A percentile compares a stretch with the other conserved stretches of the same genome.
Conservation (phyloP, 1,140 invertebrate species). For the Hypsibius dujardini region DNA sequence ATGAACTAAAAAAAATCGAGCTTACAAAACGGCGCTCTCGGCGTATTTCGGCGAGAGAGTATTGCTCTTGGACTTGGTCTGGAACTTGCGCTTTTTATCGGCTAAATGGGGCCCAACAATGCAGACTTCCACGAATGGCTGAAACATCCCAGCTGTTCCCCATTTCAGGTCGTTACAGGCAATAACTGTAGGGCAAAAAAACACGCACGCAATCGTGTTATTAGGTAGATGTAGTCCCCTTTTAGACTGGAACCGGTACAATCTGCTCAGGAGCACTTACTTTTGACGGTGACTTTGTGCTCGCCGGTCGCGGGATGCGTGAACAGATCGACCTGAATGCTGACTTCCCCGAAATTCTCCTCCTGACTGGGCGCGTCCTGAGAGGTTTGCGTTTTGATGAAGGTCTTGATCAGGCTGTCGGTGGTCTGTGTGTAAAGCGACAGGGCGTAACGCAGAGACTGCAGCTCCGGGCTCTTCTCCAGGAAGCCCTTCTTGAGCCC, state of each 20-base stretch:
- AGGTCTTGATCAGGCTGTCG: conserved; percentile 95
- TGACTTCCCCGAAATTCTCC: conserved; percentile 88
- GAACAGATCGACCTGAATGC: conserved; percentile 92
- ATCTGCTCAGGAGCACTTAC: conserved; percentile 45
- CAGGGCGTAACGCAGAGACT: conserved; percentile 87
- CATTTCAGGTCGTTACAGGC: conserved; percentile 96
- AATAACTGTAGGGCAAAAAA: conserved; percentile 52
- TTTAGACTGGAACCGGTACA: too few species aligned
- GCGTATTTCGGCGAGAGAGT: conserved; percentile 98
- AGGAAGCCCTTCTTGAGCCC: conserved; percentile 99
- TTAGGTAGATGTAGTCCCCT: too few species aligned
- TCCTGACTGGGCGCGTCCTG: conserved; percentile 51
- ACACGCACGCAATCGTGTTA: too few species aligned
- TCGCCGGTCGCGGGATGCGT: conserved; percentile 97
- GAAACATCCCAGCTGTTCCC: conserved; percentile 86
- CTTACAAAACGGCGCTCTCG: conserved; percentile 98
- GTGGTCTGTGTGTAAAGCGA: conserved; percentile 98
- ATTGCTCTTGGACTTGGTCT: conserved; percentile 94
- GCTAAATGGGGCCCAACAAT: conserved; percentile 90
- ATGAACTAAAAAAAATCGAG: too few species aligned
- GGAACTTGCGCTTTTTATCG: conserved; percentile 91
- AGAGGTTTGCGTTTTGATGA: conserved; percentile 82
- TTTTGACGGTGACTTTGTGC: conserved; percentile 98
- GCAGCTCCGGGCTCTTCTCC: conserved; percentile 89
- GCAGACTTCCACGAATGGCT: conserved; percentile 95